Evolutionary conservation across 2,797 vertebrate species (phyloP), one percentile per base, ranked within the genome.

Genomic region (Diplodus sargus): DNA sequence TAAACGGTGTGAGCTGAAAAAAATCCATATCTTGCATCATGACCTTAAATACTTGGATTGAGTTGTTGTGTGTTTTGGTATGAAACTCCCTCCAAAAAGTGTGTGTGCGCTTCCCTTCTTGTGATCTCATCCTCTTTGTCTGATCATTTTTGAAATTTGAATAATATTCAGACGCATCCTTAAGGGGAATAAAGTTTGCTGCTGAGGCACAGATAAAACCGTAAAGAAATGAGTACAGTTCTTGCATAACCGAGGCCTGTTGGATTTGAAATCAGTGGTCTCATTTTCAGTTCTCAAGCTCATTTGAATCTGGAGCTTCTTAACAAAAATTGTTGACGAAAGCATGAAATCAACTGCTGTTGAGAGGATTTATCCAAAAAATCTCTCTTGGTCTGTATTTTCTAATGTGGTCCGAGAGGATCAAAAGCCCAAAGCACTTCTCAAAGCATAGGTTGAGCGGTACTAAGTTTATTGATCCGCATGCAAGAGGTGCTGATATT

Each of bases 391-490:
- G 1, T 69, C 58, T 68, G 14, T 51, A 30, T n/a, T 73, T 70
- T 45, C 12, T n/a, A 1, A 2, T 64, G 20, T 43, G 10, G n/a
- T 17, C 48, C 61, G 10, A 25, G 54, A 16, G 39, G 12, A 17
- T 49, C 25, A 43, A 25, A 79, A 82, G 16, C 69, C 23, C 9
- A 4, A 45, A 58, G 51, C 62, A 61, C 28, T 18, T 18, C 6
- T 48, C 12, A 4, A 18, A 59, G 69, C 54, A 28, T 57, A 34
- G 6, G 11, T 56, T 34, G 23, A 59, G 66, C 58, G 53, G 11
- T 57, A n/a, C 67, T 60, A 43, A 15, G 16, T 67, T 53, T 63
- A 56, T 81, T 63, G 62, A 84, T 75, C 70, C 51, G 20, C 25
- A 59, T 74, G 49, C 28, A 53, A 17, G 18, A 1, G 28, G 11